Evolutionary conservation across 2,888 invertebrate genomes (phyloP).

Genomic region (Lomographa bimaculata): DNA sequence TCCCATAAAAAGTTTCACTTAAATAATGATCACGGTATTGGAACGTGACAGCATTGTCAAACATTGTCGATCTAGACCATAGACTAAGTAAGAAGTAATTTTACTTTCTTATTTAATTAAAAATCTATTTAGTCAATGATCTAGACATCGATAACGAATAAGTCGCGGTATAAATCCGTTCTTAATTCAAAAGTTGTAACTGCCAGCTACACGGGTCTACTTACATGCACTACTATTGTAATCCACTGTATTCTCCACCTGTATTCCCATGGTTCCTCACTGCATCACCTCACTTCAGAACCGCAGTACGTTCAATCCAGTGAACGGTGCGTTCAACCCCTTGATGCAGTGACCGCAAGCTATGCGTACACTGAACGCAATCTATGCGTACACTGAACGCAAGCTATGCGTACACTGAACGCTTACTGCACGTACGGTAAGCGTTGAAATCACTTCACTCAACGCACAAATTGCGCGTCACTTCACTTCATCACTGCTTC

Average conservation of each 20-base stretch:
- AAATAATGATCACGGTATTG: too few relatives aligned
- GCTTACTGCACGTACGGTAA: not conserved
- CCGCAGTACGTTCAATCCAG: constrained; percentile 27
- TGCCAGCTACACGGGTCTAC: too few relatives aligned
- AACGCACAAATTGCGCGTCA: constrained; percentile 18
- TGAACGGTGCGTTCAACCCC: constrained; percentile 12
- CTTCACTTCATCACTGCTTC: constrained; percentile 35
- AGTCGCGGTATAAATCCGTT: too few relatives aligned
- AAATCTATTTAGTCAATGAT: too few relatives aligned
- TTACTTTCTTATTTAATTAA: too few relatives aligned
- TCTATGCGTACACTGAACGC: constrained; percentile 21
- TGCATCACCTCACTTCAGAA: constrained; percentile 31
- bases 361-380: constrained; percentile 8
- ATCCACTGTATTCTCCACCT: constrained; percentile 73
- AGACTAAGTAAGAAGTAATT: too few relatives aligned
- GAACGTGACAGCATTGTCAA: too few relatives aligned
- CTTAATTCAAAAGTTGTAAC: too few relatives aligned
- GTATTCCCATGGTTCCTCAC: constrained; percentile 69
- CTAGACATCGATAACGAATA: too few relatives aligned
- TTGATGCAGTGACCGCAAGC: not conserved
- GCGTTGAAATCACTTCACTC: constrained; percentile 4
- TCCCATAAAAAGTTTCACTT: too few relatives aligned
- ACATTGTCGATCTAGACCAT: too few relatives aligned
- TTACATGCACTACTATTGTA: constrained; percentile 77
- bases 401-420: not conserved